Base-by-base conservation (phyloP, 2,888 invertebrate species). In the Athalia circularis region DNA sequence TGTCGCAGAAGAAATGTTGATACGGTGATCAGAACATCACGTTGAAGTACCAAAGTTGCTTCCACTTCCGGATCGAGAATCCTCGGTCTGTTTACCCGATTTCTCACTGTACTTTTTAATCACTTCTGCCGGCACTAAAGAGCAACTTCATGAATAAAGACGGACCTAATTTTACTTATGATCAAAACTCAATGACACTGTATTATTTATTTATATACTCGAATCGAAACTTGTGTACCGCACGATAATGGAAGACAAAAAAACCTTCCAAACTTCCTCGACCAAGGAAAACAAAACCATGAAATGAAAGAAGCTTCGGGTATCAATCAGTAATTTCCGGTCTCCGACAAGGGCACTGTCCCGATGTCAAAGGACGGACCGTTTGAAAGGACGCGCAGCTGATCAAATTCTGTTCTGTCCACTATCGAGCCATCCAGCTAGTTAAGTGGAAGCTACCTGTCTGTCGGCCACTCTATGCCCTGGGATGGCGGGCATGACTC, bases 381-480 rank as follows among this genome's bases (percentile, higher is more conserved):
- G 29, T 52, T 52, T 15, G 50, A 52, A 75, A 75, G 29, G 48
- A 75, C 75, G 50, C 45, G 62, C 62, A 75, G 75, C 64, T 75
- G 75, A 62, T 75, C 61, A 62, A 61, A 75, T 50, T 75, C 81
- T 84, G 82, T 84, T 83, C 85, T 83, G 84, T 84, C 82, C 80
- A 84, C 85, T 84, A 85, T 84, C 82, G 80, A 83, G 87, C 88
- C 90, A 89, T 89, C 89, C 90, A 87, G 86, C 85, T 85, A 85
- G 88, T 86, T 84, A 87, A 87, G 88, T 88, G 90, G 89, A 89
- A 88, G 89, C 87, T 89, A 87, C 87, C 86, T 88, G 88, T 89
- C 89, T 89, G 75, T 83, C 85, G 84, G 84, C 85, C 84, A 86
- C 85, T 86, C 85, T 85, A 85, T 84, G 85, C 84, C 83, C 82